These are phyloP conservation scores for Therioaphis trifolii DNA, from an alignment of 2,888 invertebrate genomes.

Conservation along the genomic window DNA sequence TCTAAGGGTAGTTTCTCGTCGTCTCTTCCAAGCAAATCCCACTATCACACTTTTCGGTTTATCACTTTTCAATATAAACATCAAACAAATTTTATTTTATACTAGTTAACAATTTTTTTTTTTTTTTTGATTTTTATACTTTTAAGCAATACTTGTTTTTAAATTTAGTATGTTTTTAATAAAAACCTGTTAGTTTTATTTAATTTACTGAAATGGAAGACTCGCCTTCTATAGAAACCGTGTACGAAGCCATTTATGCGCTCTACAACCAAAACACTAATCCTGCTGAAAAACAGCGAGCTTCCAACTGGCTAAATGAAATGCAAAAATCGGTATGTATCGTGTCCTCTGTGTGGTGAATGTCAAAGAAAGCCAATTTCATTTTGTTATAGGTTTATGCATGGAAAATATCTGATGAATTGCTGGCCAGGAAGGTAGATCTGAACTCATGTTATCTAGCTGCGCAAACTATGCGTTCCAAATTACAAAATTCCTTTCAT, in stretches of 20 bases:
- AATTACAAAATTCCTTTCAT: constrained; percentile 91
- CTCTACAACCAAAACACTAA: constrained; percentile 88
- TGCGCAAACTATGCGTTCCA: constrained; percentile 96
- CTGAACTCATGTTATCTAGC: constrained; percentile 96
- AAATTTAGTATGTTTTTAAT: constrained; percentile 24
- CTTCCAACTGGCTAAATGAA: constrained; percentile 91
- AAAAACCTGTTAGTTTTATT: background rate
- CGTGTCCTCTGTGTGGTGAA: background rate
- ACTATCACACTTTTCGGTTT: constrained; percentile 52
- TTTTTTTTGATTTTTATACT: constrained; percentile 27
- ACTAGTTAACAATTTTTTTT: constrained; percentile 13
- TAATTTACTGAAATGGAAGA: constrained; percentile 71
- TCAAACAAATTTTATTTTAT: constrained; percentile 54
- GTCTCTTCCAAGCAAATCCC: constrained; percentile 28
- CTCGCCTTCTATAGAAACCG: constrained; percentile 78
- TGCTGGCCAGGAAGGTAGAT: constrained; percentile 88
- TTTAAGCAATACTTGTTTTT: background rate
- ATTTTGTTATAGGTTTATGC: constrained; percentile 82
- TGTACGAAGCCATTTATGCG: constrained; percentile 81
- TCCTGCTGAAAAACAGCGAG: constrained; percentile 87
- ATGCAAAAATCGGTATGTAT: constrained; percentile 92
- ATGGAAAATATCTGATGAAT: constrained; percentile 96
- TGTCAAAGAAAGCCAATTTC: background rate
- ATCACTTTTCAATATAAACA: constrained; percentile 45
- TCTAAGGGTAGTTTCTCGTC: too few relatives aligned